These are phyloP conservation scores for Drosophila setifemur DNA, from an alignment of 1,140 invertebrate species.

Conservation along the genomic window DNA sequence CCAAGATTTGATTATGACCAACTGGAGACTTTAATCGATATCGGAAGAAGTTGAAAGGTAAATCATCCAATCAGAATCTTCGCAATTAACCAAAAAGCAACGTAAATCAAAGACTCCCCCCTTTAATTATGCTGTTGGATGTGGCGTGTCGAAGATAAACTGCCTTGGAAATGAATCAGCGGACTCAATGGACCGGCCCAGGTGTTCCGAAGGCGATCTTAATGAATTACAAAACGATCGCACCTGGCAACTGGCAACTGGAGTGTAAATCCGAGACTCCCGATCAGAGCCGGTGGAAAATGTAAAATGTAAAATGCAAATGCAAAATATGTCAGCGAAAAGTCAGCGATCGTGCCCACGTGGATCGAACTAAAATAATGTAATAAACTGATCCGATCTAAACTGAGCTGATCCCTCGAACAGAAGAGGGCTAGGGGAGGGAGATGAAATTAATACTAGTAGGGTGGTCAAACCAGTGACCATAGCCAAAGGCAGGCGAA, in stretches of 20 bases:
- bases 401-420: no score
- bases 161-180: not conserved
- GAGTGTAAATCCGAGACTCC: not conserved
- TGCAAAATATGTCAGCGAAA: slow-evolving; percentile 11
- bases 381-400: no score
- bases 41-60: no score
- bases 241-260: slow-evolving; percentile 28
- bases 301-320: slow-evolving; percentile 14
- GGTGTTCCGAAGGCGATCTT: not conserved
- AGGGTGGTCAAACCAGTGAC: slow-evolving; percentile 19
- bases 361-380: slow-evolving; percentile 13
- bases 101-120: not conserved
- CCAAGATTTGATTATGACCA: no score
- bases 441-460: not conserved
- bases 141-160: not conserved
- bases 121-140: not conserved
- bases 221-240: slow-evolving; percentile 4
- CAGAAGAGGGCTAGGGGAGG: no score
- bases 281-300: not conserved
- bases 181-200: not conserved
- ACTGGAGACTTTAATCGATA: no score
- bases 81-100: not conserved
- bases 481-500: no score
- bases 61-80: not conserved
- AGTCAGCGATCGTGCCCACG: slow-evolving; percentile 51